Evolutionary conservation across 1,140 invertebrate species (phyloP).

Genomic region (Marisa cornuarietis): DNA sequence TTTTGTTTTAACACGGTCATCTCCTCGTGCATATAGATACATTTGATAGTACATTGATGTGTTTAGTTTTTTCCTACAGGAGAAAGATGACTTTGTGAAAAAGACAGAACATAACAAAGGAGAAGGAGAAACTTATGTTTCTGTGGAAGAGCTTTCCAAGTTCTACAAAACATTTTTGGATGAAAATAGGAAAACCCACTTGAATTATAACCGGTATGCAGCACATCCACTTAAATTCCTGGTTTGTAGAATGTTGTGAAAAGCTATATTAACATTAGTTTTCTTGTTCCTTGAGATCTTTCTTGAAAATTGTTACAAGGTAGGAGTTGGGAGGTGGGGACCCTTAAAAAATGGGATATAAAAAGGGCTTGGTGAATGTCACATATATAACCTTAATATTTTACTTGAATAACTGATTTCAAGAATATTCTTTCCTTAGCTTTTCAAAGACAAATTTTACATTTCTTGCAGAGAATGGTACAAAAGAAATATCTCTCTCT

Average conservation of each 20-base stretch:
- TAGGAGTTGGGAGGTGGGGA: not conserved
- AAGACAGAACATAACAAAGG: slow-evolving; percentile 47
- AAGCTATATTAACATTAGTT: too few species aligned
- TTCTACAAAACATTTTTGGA: slow-evolving; percentile 81
- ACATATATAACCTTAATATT: not conserved
- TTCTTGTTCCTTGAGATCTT: too few species aligned
- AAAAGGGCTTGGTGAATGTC: not conserved
- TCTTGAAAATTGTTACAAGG: too few species aligned
- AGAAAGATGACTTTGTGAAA: slow-evolving; percentile 53
- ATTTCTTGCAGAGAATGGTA: slow-evolving; percentile 56
- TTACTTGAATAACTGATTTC: not conserved
- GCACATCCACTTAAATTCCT: not conserved
- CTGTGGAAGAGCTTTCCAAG: slow-evolving; percentile 84
- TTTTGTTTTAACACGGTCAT: not conserved
- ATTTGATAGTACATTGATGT: not conserved
- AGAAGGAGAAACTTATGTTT: slow-evolving; percentile 62
- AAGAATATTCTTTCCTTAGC: not conserved
- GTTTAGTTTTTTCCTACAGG: slow-evolving; percentile 20
- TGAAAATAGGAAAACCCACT: slow-evolving; percentile 50
- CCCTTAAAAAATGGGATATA: not conserved
- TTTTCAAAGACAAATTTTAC: not conserved
- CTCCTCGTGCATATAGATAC: not conserved
- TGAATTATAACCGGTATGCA: slow-evolving; percentile 57
- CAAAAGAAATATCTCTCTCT: slow-evolving; percentile 46
- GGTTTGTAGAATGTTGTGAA: too few species aligned